Evolutionary conservation across 2,888 invertebrate species (phyloP), one percentile per base, ranked within the genome.

Genomic region (Axea sp.): DNA sequence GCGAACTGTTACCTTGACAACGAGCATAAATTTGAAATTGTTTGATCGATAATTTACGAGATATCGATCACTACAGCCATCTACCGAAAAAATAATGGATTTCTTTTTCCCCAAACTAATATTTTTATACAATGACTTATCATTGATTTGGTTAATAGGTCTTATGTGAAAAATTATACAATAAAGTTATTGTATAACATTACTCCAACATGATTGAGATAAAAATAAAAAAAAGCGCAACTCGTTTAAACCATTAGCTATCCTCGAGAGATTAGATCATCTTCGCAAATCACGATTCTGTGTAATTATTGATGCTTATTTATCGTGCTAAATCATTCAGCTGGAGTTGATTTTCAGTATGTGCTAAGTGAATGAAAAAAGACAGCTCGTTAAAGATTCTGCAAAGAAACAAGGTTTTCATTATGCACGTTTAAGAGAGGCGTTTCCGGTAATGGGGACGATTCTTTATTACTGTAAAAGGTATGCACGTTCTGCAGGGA

Each of bases 361-460:
- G 22, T 19, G 35, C 6, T 17, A 60, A 17, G 35, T 28, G 28
- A 22, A n/a, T n/a, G n/a, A 14, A 59, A 51, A 60, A 60, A 31
- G 31, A 45, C 24, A 26, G 51, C 43, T 51, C n/a, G 41, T 17
- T 24, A n/a, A 60, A 49, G 67, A 64, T 59, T 72, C 51, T 31
- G 51, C 35, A 37, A 59, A 53, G 57, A 59, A 68, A 57, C 47
- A 57, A 51, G 14, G 67, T 33, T 26, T 51, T 35, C 68, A 47
- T 68, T 30, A 17, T 17, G 37, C 19, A 30, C 28, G 35, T 45
- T 12, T 51, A 39, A 49, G 26, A 49, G 26, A 24, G 19, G 17
- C 37, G 47, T 37, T 68, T 67, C 73, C 68, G 45, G 57, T 35
- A 68, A 64, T 9, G 45, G 45, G 53, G 68, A 74, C 47, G 43